phyloP scores from a whole-genome alignment of 2,797 vertebrate genomes.

The Kryptolebias ocellatus region DNA sequence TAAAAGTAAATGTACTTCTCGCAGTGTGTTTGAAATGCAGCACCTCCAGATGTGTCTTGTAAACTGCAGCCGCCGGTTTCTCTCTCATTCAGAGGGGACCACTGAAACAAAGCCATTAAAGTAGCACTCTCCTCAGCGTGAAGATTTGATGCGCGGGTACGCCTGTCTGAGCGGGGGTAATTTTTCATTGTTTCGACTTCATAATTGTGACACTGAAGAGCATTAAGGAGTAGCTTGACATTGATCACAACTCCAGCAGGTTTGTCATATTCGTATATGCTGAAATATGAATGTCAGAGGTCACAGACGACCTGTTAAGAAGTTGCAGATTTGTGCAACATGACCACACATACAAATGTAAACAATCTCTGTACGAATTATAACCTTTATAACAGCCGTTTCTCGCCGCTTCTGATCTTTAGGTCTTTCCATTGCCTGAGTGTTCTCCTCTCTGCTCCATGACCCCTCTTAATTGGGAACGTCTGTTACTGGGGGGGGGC shows the following conservation, averaged over 20 bases:
- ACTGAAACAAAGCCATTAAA: slow-evolving; percentile 79
- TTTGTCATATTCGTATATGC: slow-evolving; percentile 55
- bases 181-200: slow-evolving; percentile 23
- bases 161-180: slow-evolving; percentile 13
- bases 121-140: slow-evolving; percentile 43
- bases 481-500: slow-evolving; percentile 72
- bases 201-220: slow-evolving; percentile 13
- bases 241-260: slow-evolving; percentile 42
- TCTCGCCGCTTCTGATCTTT: slow-evolving; percentile 70
- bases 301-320: slow-evolving; percentile 73
- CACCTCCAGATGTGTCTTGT: slow-evolving; percentile 80
- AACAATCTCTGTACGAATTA: slow-evolving; percentile 38
- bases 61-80: slow-evolving; percentile 67
- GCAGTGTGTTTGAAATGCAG: slow-evolving; percentile 74
- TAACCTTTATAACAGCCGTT: slow-evolving; percentile 58
- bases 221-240: slow-evolving; percentile 5
- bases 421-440: slow-evolving; percentile 67
- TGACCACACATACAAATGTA: slow-evolving; percentile 14
- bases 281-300: slow-evolving; percentile 64
- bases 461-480: slow-evolving; percentile 82
- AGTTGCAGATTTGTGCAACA: slow-evolving; percentile 62
- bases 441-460: slow-evolving; percentile 74
- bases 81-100: slow-evolving; percentile 63
- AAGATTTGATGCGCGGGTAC: slow-evolving; percentile 46
- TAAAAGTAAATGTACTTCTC: slow-evolving; percentile 45